Percentiles rank a stretch among this genome's conserved stretches.
phyloP scores from a whole-genome alignment of 2,113 vertebrate species.

The Aramus guarauna region DNA sequence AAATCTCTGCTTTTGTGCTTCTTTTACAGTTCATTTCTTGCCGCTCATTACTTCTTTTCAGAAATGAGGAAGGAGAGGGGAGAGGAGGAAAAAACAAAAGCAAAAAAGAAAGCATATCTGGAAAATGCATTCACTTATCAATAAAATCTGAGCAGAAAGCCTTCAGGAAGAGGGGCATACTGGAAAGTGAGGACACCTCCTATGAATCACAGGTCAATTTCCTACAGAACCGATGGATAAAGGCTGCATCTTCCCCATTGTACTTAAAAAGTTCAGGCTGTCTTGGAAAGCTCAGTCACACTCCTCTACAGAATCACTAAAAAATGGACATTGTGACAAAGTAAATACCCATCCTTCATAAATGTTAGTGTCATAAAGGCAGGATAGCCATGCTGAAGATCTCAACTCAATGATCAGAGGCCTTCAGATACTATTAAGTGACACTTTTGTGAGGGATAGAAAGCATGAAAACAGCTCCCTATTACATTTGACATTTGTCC shows the following conservation, averaged over 20 bases:
- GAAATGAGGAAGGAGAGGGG: neutral
- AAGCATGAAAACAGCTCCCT: neutral
- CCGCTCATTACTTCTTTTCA: neutral
- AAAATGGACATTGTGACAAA: neutral
- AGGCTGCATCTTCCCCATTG: neutral
- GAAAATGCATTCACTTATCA: slow-evolving; percentile 1
- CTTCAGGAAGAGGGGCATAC: neutral
- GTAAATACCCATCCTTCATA: neutral
- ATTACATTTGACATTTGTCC: neutral
- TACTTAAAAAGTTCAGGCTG: neutral
- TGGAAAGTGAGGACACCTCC: neutral
- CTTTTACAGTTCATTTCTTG: neutral
- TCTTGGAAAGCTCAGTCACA: neutral
- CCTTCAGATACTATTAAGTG: neutral
- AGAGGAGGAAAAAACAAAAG: too few species aligned
- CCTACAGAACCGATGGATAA: neutral
- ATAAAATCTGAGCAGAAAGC: neutral
- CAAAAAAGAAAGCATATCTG: neutral
- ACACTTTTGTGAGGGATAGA: neutral
- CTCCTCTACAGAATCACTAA: neutral
- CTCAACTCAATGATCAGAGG: neutral
- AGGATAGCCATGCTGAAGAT: neutral
- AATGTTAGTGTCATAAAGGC: neutral
- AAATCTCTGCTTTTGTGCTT: neutral
- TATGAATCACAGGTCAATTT: neutral